A percentile compares a stretch with the other conserved stretches of the same genome.
These are phyloP conservation scores for Trissolcus brochymenae DNA, from an alignment of 2,888 invertebrate genomes.

Conservation along the genomic window DNA sequence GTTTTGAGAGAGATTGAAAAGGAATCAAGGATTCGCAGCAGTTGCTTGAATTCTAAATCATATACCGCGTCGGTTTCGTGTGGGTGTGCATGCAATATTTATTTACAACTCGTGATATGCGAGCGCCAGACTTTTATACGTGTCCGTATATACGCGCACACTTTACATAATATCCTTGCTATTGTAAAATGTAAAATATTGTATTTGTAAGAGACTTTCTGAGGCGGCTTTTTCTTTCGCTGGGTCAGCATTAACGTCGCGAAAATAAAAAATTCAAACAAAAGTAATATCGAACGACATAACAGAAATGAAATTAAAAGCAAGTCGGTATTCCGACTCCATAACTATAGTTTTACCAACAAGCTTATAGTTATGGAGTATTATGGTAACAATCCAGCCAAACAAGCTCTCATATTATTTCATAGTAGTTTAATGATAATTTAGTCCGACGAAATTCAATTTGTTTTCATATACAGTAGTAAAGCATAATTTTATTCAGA, in stretches of 20 bases:
- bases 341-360: too few species aligned
- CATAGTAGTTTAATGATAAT: too few species aligned
- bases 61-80: conserved; percentile 50
- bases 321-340: too few species aligned
- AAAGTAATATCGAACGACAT: conserved; percentile 40
- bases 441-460: too few species aligned
- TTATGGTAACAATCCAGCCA: too few species aligned
- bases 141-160: conserved; percentile 59
- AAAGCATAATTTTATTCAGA: too few species aligned
- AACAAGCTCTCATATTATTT: too few species aligned
- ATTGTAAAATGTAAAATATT: conserved; percentile 73
- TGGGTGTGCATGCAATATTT: conserved; percentile 60
- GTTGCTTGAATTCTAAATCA: conserved; percentile 55
- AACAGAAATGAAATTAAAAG: not conserved
- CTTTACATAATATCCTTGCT: conserved; percentile 73
- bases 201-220: conserved; percentile 63
- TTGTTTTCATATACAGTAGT: too few species aligned
- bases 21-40: conserved; percentile 49
- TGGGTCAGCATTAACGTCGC: conserved; percentile 50
- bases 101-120: conserved; percentile 51
- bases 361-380: too few species aligned
- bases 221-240: conserved; percentile 69
- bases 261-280: conserved; percentile 21
- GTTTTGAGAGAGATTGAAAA: conserved; percentile 33
- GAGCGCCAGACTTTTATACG: conserved; percentile 40